Conservation (phyloP, 2,797 vertebrate genomes). For the Psittacula derbiana region DNA sequence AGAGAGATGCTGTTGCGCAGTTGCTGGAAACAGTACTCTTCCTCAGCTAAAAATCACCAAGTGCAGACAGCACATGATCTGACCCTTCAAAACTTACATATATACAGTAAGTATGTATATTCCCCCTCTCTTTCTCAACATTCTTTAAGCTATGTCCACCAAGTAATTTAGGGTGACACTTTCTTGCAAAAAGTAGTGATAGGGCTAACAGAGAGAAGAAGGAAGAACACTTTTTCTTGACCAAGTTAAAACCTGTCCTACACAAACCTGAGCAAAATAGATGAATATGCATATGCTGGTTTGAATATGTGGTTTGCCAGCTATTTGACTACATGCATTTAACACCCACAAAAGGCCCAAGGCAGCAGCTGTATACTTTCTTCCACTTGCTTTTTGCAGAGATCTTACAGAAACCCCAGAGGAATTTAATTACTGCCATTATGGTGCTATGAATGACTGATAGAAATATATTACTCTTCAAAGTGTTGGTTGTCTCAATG, state of each 20-base stretch:
- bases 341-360: slow-evolving; percentile 37
- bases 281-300: slow-evolving; percentile 16
- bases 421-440: slow-evolving; percentile 4
- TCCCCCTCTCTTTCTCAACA: background rate
- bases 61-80: background rate
- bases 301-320: slow-evolving; percentile 45
- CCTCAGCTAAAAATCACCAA: background rate
- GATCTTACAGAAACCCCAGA: slow-evolving; percentile 1
- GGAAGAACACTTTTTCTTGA: background rate
- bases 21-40: background rate
- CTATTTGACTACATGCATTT: slow-evolving; percentile 41
- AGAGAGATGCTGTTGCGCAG: background rate
- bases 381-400: slow-evolving; percentile 14
- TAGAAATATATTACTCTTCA: background rate
- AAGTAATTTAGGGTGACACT: background rate
- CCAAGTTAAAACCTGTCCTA: background rate
- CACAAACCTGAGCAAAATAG: background rate
- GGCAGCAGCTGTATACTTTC: slow-evolving; percentile 12
- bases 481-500: background rate
- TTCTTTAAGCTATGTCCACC: background rate
- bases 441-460: background rate
- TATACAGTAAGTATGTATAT: background rate
- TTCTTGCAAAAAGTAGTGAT: background rate
- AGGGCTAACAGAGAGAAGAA: background rate
- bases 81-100: background rate